Conservation (phyloP, 1,140 invertebrate genomes). For the Chrysoperla carnea region DNA sequence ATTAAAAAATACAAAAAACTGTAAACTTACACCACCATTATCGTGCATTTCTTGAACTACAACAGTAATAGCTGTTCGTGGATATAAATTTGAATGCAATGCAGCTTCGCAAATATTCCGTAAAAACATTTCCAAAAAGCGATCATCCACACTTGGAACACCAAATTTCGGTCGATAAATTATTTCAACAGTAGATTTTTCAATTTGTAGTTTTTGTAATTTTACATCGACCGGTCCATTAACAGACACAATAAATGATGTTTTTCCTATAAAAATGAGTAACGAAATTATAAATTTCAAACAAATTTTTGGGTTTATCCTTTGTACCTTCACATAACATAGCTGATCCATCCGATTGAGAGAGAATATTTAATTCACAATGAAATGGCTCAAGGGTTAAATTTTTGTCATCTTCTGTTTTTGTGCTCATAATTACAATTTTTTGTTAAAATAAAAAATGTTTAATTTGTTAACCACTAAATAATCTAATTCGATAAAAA, state of each 20-base stretch:
- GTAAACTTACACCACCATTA: slow-evolving; percentile 44
- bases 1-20: not conserved
- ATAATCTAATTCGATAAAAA: no score
- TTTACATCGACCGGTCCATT: slow-evolving; percentile 74
- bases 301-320: no score
- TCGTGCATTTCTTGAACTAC: slow-evolving; percentile 78
- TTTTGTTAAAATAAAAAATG: no score
- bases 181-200: slow-evolving; percentile 62
- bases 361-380: not conserved
- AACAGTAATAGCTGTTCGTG: slow-evolving; percentile 55
- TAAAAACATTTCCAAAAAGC: slow-evolving; percentile 55
- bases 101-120: slow-evolving; percentile 56
- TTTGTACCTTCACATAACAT: not conserved
- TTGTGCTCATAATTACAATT: no score
- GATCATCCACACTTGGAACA: slow-evolving; percentile 41
- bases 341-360: not conserved
- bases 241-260: slow-evolving; percentile 53
- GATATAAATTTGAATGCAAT: slow-evolving; percentile 49
- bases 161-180: slow-evolving; percentile 45
- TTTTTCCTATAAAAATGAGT: slow-evolving; percentile 43
- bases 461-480: no score
- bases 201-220: slow-evolving; percentile 54
- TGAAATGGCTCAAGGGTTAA: not conserved
- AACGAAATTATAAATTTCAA: not conserved
- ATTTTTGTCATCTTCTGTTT: no score